These are phyloP conservation scores for Mola mola DNA, from an alignment of 2,113 vertebrate species.

Conservation along the genomic window DNA sequence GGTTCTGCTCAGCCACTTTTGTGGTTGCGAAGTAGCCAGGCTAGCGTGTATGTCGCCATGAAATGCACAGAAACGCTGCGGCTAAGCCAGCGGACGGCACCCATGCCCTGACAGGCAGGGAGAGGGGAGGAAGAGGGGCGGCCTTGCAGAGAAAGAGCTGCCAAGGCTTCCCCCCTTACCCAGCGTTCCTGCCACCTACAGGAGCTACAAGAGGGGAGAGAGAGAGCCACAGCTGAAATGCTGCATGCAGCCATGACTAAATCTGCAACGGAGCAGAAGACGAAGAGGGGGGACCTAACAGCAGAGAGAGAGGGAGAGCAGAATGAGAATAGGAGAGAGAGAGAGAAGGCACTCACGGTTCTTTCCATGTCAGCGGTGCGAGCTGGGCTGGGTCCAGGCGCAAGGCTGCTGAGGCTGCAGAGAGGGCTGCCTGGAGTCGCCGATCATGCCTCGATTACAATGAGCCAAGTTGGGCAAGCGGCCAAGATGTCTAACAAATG, in stretches of 20 bases:
- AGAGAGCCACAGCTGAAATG: conserved; percentile 41
- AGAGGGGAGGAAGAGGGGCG: conserved; percentile 12
- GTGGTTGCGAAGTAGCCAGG: conserved; percentile 27
- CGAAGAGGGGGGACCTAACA: conserved; percentile 47
- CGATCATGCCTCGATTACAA: conserved; percentile 98
- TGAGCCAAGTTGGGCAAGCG: conserved; percentile 84
- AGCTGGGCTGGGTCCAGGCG: conserved; percentile 86
- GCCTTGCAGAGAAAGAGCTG: conserved; percentile 55
- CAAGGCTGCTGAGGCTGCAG: conserved; percentile 84
- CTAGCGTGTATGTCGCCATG: conserved; percentile 17
- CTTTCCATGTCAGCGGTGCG: conserved; percentile 86
- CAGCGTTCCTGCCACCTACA: conserved; percentile 58
- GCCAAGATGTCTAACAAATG: conserved; percentile 77
- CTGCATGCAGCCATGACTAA: conserved; percentile 56
- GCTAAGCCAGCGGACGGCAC: conserved; percentile 47
- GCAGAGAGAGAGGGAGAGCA: conserved; percentile 16
- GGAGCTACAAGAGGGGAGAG: conserved; percentile 48
- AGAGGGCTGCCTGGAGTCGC: conserved; percentile 87
- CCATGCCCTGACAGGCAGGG: conserved; percentile 57
- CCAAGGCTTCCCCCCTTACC: conserved; percentile 53
- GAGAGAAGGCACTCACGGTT: conserved; percentile 88
- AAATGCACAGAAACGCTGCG: conserved; percentile 39
- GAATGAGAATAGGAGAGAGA: conserved; percentile 15
- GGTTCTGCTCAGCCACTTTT: conserved; percentile 22
- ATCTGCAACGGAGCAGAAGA: conserved; percentile 62